Evolutionary conservation across 2,888 invertebrate genomes (phyloP).

Genomic region (Camptogramma bilineatum): DNA sequence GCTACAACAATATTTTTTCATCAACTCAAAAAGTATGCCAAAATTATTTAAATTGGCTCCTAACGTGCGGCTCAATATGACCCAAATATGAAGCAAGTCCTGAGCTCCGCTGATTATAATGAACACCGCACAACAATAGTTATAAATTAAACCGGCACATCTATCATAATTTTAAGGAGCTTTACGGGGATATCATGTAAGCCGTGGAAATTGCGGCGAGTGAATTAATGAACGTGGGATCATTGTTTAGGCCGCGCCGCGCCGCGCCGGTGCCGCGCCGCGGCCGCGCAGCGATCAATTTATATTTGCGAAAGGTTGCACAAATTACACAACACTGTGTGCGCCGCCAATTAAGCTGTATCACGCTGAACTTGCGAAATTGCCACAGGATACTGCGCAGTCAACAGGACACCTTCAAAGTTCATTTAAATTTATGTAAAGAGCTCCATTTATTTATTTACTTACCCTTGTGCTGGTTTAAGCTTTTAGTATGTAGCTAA

Average conservation of each 20-base stretch:
- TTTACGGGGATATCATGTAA: slow-evolving; percentile 41
- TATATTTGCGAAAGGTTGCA: slow-evolving; percentile 39
- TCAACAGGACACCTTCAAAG: slow-evolving; percentile 1
- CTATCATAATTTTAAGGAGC: slow-evolving; percentile 44
- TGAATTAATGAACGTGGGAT: slow-evolving; percentile 39
- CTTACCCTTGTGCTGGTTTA: not conserved
- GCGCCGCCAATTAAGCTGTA: slow-evolving; percentile 46
- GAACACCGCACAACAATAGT: slow-evolving; percentile 31
- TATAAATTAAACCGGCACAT: slow-evolving; percentile 39
- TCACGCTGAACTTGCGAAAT: slow-evolving; percentile 46
- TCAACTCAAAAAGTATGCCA: not conserved
- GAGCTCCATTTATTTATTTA: slow-evolving; percentile 2
- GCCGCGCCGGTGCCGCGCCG: slow-evolving; percentile 3
- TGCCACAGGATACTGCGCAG: slow-evolving; percentile 9
- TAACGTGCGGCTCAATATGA: slow-evolving; percentile 7
- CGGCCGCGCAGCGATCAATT: slow-evolving; percentile 25
- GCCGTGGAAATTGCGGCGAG: slow-evolving; percentile 37
- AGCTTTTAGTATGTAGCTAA: slow-evolving; percentile 1
- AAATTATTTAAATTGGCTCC: slow-evolving; percentile 16
- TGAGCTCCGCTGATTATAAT: slow-evolving; percentile 26
- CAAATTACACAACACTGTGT: slow-evolving; percentile 33
- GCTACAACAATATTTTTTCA: slow-evolving; percentile 1
- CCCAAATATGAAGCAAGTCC: slow-evolving; percentile 21
- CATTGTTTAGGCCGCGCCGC: slow-evolving; percentile 24
- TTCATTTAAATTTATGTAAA: slow-evolving; percentile 3